Evolutionary conservation across 2,888 invertebrate genomes (phyloP), one percentile per base, ranked within the genome.

Genomic region (Trichogramma dendrolimi): DNA sequence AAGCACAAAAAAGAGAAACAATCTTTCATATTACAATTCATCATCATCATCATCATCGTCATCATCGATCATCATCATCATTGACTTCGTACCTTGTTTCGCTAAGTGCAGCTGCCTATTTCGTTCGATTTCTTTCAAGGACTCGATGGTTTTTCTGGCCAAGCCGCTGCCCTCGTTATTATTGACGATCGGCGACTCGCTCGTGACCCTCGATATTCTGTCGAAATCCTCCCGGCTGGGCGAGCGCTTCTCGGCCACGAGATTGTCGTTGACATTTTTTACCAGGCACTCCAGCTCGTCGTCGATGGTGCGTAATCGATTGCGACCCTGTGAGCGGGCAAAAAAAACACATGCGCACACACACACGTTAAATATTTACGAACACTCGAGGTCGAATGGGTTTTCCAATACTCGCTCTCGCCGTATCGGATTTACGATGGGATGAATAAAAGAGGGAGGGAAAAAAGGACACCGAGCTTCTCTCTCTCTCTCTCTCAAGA

Each of bases 141-240:
- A 94, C 71, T 92, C 92, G 69, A 92, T 84, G 1, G 93, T 91
- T 73, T 91, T 87, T 64, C 88, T 86, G 14, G 91, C 89, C 50
- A 89, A 79, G 4, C 88, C 86, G 59, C 85, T 86, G 4, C 88
- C 86, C 59, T 85, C 86, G 4, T 87, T 84, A 61, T 89, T 81
- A 60, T 77, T 77, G 58, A 80, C 80, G 62, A 92, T 86, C 4
- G 92, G 92, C 1, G 92, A 90, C 75, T 90, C 88, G 11, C 86
- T 87, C 0, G 92, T 92, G n/a, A 93, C 89, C 77, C 91, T 89
- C n/a, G 90, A 91, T 74, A 94, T 93, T 70, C 92, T 84, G 76
- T 92, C 92, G 62, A 92, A 90, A 74, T 92, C 92, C 72, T 92
- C 91, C 75, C 91, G 89, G n/a, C 90, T 90, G 0, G 91, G 90